These are phyloP conservation scores for Taphrorychus bicolor DNA, from an alignment of 2,888 invertebrate genomes.

Conservation along the genomic window DNA sequence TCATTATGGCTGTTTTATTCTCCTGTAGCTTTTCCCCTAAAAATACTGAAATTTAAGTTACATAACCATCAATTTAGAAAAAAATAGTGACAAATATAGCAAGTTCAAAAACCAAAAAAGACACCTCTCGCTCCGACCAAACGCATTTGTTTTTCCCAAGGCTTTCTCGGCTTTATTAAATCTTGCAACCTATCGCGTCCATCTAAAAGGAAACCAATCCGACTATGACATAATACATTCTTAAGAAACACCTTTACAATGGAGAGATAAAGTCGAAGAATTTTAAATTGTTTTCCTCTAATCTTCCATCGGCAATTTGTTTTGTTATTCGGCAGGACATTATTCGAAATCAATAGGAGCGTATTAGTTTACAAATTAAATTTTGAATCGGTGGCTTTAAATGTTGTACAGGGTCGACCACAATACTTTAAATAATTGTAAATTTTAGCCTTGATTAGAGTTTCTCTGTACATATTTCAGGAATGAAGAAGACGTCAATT, in stretches of 20 bases:
- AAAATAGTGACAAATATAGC: too few relatives aligned
- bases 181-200: slow-evolving; percentile 15
- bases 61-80: too few relatives aligned
- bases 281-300: slow-evolving; percentile 39
- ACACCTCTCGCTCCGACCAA: background rate
- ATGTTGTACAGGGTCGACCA: too few relatives aligned
- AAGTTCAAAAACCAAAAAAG: too few relatives aligned
- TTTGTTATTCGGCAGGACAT: slow-evolving; percentile 30
- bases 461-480: too few relatives aligned
- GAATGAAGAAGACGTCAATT: too few relatives aligned
- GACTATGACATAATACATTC: slow-evolving; percentile 40
- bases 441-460: too few relatives aligned
- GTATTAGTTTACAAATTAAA: slow-evolving; percentile 30
- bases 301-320: slow-evolving; percentile 40
- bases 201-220: slow-evolving; percentile 33
- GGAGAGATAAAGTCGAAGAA: slow-evolving; percentile 37
- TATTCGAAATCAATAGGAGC: slow-evolving; percentile 31
- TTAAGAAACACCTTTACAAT: slow-evolving; percentile 38
- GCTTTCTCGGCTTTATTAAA: background rate
- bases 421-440: too few relatives aligned
- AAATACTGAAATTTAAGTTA: too few relatives aligned
- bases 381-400: too few relatives aligned
- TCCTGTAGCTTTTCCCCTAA: too few relatives aligned
- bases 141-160: background rate
- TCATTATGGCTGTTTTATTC: too few relatives aligned